phyloP scores from a whole-genome alignment of 2,888 invertebrate species.

The Muschampia plurimacula region DNA sequence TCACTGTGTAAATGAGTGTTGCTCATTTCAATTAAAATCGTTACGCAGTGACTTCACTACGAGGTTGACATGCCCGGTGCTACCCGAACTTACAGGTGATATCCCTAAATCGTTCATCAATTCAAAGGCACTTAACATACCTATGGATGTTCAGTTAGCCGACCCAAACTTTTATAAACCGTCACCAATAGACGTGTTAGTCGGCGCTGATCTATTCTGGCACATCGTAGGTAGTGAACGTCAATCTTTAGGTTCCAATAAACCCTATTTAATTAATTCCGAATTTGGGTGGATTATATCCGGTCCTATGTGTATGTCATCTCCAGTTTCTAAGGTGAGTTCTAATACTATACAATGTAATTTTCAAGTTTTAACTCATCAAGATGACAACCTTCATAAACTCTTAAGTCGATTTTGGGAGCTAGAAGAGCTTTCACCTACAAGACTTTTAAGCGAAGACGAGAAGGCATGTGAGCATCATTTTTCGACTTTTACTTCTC shows the following conservation, averaged over 20 bases:
- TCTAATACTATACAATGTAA: constrained; percentile 10
- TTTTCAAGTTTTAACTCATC: constrained; percentile 4
- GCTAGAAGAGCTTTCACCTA: constrained; percentile 21
- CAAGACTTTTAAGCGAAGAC: constrained; percentile 13
- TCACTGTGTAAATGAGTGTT: constrained; percentile 19
- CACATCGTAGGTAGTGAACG: constrained; percentile 15
- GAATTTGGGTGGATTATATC: constrained; percentile 29
- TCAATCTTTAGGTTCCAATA: constrained; percentile 27
- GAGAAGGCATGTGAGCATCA: constrained; percentile 40
- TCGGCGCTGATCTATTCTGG: constrained; percentile 15
- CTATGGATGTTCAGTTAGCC: constrained; percentile 11
- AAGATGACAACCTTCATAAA: constrained; percentile 16
- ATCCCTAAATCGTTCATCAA: constrained; percentile 23
- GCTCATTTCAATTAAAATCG: constrained; percentile 23
- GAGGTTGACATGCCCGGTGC: constrained; percentile 27
- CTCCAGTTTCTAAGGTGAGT: background rate
- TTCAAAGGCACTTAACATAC: background rate
- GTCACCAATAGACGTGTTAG: background rate
- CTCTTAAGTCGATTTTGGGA: constrained; percentile 30
- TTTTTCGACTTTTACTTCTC: constrained; percentile 30
- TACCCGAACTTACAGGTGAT: constrained; percentile 33
- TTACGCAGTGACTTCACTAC: constrained; percentile 15
- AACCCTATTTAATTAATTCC: constrained; percentile 30
- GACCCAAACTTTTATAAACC: constrained; percentile 11
- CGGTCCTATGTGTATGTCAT: constrained; percentile 11